Base-by-base conservation (phyloP, 1,140 invertebrate species). In the Ephestia elutella region DNA sequence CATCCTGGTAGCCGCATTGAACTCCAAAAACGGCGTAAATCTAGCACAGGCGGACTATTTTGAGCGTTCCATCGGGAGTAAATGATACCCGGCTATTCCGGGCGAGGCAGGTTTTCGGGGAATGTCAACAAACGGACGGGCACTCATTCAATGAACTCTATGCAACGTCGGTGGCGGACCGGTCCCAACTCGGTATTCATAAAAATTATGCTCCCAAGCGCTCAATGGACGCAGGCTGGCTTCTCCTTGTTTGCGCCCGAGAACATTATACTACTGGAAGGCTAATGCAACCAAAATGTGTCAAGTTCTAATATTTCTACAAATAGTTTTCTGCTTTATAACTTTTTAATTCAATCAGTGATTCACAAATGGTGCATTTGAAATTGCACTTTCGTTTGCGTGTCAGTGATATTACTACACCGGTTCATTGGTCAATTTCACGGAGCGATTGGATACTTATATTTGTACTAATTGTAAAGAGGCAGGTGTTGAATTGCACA, bases 121-220 rank as follows among this genome's bases (percentile, higher is more conserved):
- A 86, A 86, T 86, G 83, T 86, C 83, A 86, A 86, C 83, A 86
- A 83, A 83, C 82, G 73, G 70, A 80, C 80, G 71, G 74, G 57
- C 74, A 77, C 70, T 83, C 81, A 86, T 86, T 83, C 81, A 86
- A 79, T 86, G 83, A 86, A 84, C 83, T 79, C 83, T 75, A 71
- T 78, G 71, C 71, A 64, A 73, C 80, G 77, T 70, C 78, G 79
- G 79, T 80, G 78, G 82, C 80, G 73, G 80, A 83, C 82, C 80
- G 82, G 80, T 83, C 82, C 63, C 80, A 61, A 50, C 59, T 51
- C 62, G 66, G 67, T 78, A 86, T 86, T 86, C 82, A 86, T 82
- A 84, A 83, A 86, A 85, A 82, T 71, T 77, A 77, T 78, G 75
- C 80, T 77, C 72, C 76, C 73, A 68, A 69, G 71, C 62, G 62